Evolutionary conservation across 2,888 invertebrate species (phyloP), one percentile per base, ranked within the genome.

Genomic region (Limnephilus marmoratus): DNA sequence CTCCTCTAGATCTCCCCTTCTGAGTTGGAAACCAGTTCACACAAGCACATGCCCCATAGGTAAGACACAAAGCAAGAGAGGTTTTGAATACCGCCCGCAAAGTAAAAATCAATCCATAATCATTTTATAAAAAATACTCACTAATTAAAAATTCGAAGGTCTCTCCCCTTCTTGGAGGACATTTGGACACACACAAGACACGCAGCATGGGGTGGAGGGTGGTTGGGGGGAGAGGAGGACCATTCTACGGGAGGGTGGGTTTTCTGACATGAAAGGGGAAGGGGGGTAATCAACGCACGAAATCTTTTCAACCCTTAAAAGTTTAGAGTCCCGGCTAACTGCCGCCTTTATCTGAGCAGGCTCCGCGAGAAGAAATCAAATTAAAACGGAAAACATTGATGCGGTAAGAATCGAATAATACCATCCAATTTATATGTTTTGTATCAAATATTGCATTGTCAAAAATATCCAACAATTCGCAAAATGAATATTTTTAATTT

Each of bases 261-360:
- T 90, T 91, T 86, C 91, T 91, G 91, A 91, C 91, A 91, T 87
- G 45, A 86, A 82, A 93, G 93, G 93, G 94, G 92, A 90, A 92
- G 94, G 93, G 94, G 93, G 95, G 96, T 96, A 96, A 96, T 97
- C 97, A 96, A 96, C 96, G 96, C 96, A 96, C 96, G 96, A 96
- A 96, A 96, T 96, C 96, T 96, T 96, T 96, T 96, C 95, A 93
- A 96, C 96, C 96, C 96, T 96, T 96, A 96, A 97, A 97, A 97
- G 96, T 97, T 96, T 95, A 95, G 96, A 96, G 96, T 96, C 92
- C 91, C 91, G 86, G 92, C 93, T 93, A 93, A 93, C 93, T 92
- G 93, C 92, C 90, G 92, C 93, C 91, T 93, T 93, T 93, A 93
- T 93, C 93, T 93, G 89, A 88, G 90, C 80, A 90, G 90, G 91